Conservation (phyloP, 2,797 vertebrate genomes). For the Prionace glauca region DNA sequence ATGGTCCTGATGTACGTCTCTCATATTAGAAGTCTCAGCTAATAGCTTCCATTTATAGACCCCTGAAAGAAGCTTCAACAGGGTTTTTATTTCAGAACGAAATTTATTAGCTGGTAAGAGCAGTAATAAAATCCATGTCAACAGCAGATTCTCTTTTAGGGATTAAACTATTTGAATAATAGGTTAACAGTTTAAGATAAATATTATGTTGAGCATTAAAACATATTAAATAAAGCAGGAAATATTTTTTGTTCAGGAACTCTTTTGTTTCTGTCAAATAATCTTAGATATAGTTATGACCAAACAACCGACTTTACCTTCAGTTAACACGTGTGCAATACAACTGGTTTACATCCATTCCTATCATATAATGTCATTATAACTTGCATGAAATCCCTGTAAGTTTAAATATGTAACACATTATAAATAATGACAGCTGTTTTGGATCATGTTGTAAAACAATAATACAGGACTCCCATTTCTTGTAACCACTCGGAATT, state of each 20-base stretch:
- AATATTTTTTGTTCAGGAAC: neutral
- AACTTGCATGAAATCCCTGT: neutral
- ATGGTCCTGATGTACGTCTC: too few species aligned
- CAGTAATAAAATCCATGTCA: neutral
- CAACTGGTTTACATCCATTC: neutral
- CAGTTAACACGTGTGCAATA: neutral
- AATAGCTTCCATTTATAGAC: neutral
- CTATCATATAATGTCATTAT: neutral
- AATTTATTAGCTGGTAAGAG: neutral
- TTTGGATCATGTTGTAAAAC: neutral
- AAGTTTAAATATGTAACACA: neutral
- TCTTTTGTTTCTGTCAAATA: neutral
- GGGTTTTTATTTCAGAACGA: neutral
- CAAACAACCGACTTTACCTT: neutral
- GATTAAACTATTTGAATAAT: neutral
- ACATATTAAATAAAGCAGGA: neutral
- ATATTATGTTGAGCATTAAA: neutral
- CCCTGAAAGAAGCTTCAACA: neutral
- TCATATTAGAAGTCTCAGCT: neutral
- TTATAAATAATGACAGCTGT: neutral
- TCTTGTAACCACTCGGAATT: neutral
- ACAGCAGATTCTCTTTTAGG: neutral
- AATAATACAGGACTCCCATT: neutral
- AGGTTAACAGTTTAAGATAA: neutral
- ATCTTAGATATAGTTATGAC: neutral